Percentiles rank a stretch among this genome's conserved stretches.
Evolutionary conservation across 2,113 vertebrate species (phyloP).

Genomic region (Oryzias melastigma): DNA sequence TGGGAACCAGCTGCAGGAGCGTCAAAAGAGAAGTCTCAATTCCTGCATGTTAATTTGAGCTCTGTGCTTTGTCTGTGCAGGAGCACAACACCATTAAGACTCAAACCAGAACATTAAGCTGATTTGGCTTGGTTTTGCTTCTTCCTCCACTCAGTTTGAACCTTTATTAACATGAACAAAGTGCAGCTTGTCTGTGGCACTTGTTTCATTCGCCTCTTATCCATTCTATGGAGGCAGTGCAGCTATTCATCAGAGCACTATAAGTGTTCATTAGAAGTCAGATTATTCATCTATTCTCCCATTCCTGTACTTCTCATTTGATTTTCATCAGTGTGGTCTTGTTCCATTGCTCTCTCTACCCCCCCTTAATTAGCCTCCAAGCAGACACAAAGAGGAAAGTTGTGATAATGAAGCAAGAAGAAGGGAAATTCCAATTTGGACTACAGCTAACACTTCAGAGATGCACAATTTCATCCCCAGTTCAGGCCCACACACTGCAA

Average conservation of each 20-base stretch:
- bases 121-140: conserved; percentile 29
- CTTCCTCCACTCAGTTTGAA: conserved; percentile 24
- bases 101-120: conserved; percentile 31
- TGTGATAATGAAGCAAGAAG: conserved; percentile 59
- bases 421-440: conserved; percentile 58
- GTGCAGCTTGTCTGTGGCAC: conserved; percentile 38
- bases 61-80: conserved; percentile 16
- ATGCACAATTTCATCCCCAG: conserved; percentile 39
- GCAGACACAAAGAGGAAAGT: conserved; percentile 56
- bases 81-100: conserved; percentile 16
- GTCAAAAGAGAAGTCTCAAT: conserved; percentile 18
- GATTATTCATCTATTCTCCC: conserved; percentile 56
- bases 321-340: conserved; percentile 67
- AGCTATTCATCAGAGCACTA: conserved; percentile 54
- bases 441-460: conserved; percentile 44
- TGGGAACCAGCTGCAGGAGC: background rate
- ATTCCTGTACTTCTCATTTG: conserved; percentile 60
- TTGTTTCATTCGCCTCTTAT: conserved; percentile 26
- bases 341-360: conserved; percentile 46
- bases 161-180: conserved; percentile 17
- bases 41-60: conserved; percentile 20
- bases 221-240: conserved; percentile 29
- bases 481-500: conserved; percentile 50
- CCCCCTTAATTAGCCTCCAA: conserved; percentile 68
- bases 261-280: conserved; percentile 52